A percentile compares a stretch with the other conserved stretches of the same genome.
These are phyloP conservation scores for Epizoanthus stellaris DNA, from an alignment of 92 coral and sea anemone genomes.

Conservation along the genomic window DNA sequence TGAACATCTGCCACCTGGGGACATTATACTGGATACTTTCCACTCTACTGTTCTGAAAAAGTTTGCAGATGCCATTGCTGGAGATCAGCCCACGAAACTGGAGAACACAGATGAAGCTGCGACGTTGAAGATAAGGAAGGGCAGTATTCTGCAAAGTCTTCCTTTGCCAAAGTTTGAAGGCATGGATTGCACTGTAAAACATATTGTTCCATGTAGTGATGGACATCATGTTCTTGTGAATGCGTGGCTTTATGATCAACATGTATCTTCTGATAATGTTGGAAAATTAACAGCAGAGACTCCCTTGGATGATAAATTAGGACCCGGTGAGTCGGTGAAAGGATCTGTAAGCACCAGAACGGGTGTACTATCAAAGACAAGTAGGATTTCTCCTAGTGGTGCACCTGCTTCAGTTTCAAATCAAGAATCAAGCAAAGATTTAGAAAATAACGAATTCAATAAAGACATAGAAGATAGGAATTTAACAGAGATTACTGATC, in stretches of 20 bases:
- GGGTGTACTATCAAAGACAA: neutral
- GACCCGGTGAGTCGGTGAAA: too few species aligned
- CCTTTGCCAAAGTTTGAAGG: slow-evolving; percentile 56
- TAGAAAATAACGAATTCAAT: neutral
- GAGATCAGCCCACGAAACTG: slow-evolving; percentile 43
- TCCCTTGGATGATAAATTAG: too few species aligned
- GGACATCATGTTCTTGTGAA: slow-evolving; percentile 79
- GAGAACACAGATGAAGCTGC: slow-evolving; percentile 49
- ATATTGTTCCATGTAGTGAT: slow-evolving; percentile 87
- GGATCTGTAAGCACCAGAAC: too few species aligned
- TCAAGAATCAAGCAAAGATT: slow-evolving; percentile 3
- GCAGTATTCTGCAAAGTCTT: slow-evolving; percentile 78
- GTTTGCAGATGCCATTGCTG: slow-evolving; percentile 85
- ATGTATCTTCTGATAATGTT: neutral
- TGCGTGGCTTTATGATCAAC: slow-evolving; percentile 44
- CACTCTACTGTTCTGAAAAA: slow-evolving; percentile 86
- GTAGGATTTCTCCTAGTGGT: neutral
- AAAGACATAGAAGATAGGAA: neutral
- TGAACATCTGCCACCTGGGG: slow-evolving; percentile 53
- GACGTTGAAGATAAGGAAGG: slow-evolving; percentile 46
- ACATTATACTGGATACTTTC: slow-evolving; percentile 59
- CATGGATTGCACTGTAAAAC: slow-evolving; percentile 56
- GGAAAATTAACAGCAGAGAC: neutral
- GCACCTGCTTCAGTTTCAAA: neutral
- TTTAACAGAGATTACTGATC: neutral